These are phyloP conservation scores for Melanotus villosus DNA, from an alignment of 2,888 invertebrate genomes.

Conservation along the genomic window DNA sequence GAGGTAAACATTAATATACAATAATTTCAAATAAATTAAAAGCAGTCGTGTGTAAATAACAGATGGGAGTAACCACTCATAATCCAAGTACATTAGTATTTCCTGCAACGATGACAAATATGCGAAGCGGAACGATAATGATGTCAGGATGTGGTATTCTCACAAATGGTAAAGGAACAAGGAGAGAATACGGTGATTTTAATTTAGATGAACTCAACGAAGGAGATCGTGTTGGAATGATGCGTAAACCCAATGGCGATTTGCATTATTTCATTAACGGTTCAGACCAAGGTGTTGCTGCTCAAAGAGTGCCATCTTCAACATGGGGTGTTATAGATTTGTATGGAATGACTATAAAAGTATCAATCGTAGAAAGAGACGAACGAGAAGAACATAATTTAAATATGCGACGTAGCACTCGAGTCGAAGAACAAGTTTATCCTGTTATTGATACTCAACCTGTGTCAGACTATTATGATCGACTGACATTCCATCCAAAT, in stretches of 20 bases:
- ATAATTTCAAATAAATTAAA: neutral
- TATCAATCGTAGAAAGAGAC: conserved; percentile 89
- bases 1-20: conserved; percentile 70
- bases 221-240: conserved; percentile 94
- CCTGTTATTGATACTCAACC: conserved; percentile 66
- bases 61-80: conserved; percentile 94
- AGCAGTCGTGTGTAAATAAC: conserved; percentile 31
- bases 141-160: conserved; percentile 98
- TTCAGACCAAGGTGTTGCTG: conserved; percentile 92
- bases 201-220: conserved; percentile 95
- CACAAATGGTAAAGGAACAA: conserved; percentile 95
- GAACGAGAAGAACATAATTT: conserved; percentile 84
- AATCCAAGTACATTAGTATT: conserved; percentile 91
- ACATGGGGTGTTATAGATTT: conserved; percentile 97
- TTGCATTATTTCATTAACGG: conserved; percentile 96
- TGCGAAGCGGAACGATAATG: conserved; percentile 93
- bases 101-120: conserved; percentile 98
- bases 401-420: conserved; percentile 77
- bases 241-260: conserved; percentile 86
- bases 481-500: conserved; percentile 89
- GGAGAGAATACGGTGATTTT: conserved; percentile 92
- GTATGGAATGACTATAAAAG: conserved; percentile 94
- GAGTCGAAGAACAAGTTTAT: conserved; percentile 66
- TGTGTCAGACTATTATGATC: conserved; percentile 73
- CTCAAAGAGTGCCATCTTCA: conserved; percentile 82